Evolutionary conservation across 2,888 invertebrate species (phyloP).

Genomic region (Euzetes globulus): DNA sequence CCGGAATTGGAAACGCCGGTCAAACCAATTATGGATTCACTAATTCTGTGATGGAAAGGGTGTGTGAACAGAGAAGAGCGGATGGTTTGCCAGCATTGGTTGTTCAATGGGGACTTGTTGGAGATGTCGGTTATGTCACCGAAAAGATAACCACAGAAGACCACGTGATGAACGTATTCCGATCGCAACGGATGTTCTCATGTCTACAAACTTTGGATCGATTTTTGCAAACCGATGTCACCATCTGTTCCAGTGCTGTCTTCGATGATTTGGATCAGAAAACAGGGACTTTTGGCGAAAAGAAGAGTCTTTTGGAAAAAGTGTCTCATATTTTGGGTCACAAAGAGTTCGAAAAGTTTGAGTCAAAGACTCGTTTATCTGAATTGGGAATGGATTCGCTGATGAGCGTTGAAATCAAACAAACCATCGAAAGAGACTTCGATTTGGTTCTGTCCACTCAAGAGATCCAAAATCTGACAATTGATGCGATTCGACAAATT

Average conservation of each 20-base stretch:
- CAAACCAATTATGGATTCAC: slow-evolving; percentile 73
- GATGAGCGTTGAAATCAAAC: slow-evolving; percentile 92
- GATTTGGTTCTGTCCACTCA: slow-evolving; percentile 81
- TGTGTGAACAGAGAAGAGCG: slow-evolving; percentile 73
- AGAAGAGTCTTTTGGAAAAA: slow-evolving; percentile 19
- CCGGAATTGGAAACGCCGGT: slow-evolving; percentile 91
- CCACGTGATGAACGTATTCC: slow-evolving; percentile 73
- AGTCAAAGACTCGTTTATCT: slow-evolving; percentile 67
- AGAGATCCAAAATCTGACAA: slow-evolving; percentile 77
- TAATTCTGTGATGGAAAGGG: slow-evolving; percentile 94
- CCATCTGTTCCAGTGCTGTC: slow-evolving; percentile 18
- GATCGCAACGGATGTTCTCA: slow-evolving; percentile 88
- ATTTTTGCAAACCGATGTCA: slow-evolving; percentile 79
- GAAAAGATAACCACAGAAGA: slow-evolving; percentile 81
- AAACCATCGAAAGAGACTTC: slow-evolving; percentile 71
- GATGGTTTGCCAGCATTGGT: slow-evolving; percentile 68
- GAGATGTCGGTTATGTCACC: slow-evolving; percentile 81
- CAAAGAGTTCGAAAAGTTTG: slow-evolving; percentile 68
- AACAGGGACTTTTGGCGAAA: not conserved
- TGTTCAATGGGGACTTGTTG: slow-evolving; percentile 99
- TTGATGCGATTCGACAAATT: slow-evolving; percentile 60
- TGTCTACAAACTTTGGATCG: slow-evolving; percentile 81
- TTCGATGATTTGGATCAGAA: slow-evolving; percentile 1
- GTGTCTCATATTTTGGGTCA: slow-evolving; percentile 55
- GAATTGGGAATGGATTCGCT: slow-evolving; percentile 96